Conservation (phyloP, 2,113 vertebrate genomes). For the Catagonus wagneri region DNA sequence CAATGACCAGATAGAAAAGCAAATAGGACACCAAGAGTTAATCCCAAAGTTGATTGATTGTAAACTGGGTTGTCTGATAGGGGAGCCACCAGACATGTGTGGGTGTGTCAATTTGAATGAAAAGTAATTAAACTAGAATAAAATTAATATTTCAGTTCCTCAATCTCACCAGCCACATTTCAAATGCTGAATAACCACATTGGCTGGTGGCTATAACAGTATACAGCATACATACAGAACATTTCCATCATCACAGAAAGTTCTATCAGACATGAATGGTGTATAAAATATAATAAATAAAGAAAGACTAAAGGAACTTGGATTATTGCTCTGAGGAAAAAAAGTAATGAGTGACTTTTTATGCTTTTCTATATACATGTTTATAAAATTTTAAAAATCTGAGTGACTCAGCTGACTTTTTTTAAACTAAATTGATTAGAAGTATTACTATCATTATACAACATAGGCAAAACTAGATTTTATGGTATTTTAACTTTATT, state of each 20-base stretch:
- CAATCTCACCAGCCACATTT: not conserved
- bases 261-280: not conserved
- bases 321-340: not conserved
- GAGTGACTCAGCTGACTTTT: not conserved
- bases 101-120: not conserved
- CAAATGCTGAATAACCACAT: not conserved
- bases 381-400: not conserved
- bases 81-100: not conserved
- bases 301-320: not conserved
- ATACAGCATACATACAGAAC: not conserved
- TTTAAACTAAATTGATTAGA: not conserved
- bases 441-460: slow-evolving; percentile 15
- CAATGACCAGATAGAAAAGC: not conserved
- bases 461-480: not conserved
- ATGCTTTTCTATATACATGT: not conserved
- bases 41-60: not conserved
- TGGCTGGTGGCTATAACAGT: not conserved
- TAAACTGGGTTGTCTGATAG: not conserved
- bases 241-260: not conserved
- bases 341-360: not conserved
- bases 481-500: not conserved
- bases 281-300: not conserved
- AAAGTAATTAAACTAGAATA: not conserved
- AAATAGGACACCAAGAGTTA: not conserved
- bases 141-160: not conserved